Base-by-base conservation (phyloP, 2,797 vertebrate genomes). In the Hippocampus kuda region DNA sequence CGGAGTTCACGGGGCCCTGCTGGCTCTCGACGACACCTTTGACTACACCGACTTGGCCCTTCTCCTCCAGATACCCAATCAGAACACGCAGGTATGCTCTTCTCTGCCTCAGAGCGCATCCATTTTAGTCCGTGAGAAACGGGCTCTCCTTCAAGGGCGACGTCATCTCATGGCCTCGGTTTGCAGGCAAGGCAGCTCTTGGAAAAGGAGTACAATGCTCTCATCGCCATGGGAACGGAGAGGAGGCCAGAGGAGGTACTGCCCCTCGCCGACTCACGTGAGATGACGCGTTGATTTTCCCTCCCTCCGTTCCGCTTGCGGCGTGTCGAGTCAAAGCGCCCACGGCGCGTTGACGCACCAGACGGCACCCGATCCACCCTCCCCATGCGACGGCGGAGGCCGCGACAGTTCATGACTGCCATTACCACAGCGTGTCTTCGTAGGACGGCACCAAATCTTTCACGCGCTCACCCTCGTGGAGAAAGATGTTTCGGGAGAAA, bases 401-500 rank as follows among this genome's bases (percentile, higher is more conserved):
- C 11, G 61, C 48, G 70, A 42, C 72, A 64, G 68, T 71, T 46
- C 69, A 76, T 72, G 66, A 61, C 70, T 30, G 67, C 2, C 72
- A 48, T 81, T 69, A 42, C 70, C 69, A 56, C 7, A 30, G 49
- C 49, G 46, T 57, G 44, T 70, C 74, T 30, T 30, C 63, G 20
- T 77, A 94, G 94, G 94, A 95, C 41, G 94, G 92, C 80, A 88
- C 93, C 26, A 95, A 95, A 87, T 93, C 93, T 22, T 96, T 96
- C 75, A 95, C 94, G 18, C 94, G 94, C 61, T 95, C 94, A 3
- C 94, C 94, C 0, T 96, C 94, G 10, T 96, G 94, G 94, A 88
- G 94, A 86, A 95, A 94, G 90, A 94, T 95, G 93, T 96, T 96
- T 84, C 84, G 94, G 42, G 94, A 95, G 89, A 96, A 96, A 83